Percentiles rank a stretch among this genome's conserved stretches.
These are phyloP conservation scores for Pseudoips prasinana DNA, from an alignment of 2,888 invertebrate species.

Conservation along the genomic window DNA sequence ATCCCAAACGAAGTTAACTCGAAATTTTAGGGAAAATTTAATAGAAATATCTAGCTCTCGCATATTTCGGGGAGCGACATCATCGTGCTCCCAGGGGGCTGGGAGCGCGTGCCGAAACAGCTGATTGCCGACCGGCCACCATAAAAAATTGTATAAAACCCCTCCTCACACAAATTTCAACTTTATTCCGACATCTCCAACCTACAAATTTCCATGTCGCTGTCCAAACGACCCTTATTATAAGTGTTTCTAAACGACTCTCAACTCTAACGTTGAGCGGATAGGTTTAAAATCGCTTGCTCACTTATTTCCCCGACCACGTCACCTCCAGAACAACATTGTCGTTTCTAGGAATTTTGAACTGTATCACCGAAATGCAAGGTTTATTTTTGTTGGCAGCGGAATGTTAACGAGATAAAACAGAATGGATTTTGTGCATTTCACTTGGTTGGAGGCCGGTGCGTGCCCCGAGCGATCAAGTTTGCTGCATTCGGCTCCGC, in stretches of 20 bases:
- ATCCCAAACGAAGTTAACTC: conserved; percentile 7
- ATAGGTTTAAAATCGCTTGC: conserved; percentile 50
- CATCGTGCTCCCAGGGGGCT: conserved; percentile 62
- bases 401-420: conserved; percentile 64
- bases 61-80: conserved; percentile 50
- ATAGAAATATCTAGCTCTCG: conserved; percentile 54
- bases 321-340: conserved; percentile 58
- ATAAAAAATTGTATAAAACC: conserved; percentile 66
- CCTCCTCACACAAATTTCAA: conserved; percentile 25
- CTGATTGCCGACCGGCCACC: conserved; percentile 74
- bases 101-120: conserved; percentile 75
- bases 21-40: conserved; percentile 43
- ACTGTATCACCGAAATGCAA: conserved; percentile 30
- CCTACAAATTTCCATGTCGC: conserved; percentile 14
- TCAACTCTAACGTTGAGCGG: conserved; percentile 40
- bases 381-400: conserved; percentile 31
- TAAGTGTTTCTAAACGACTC: conserved; percentile 19
- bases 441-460: conserved; percentile 61
- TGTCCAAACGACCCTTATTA: conserved; percentile 53
- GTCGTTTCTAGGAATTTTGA: conserved; percentile 23
- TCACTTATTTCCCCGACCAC: conserved; percentile 43
- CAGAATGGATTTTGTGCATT: conserved; percentile 78
- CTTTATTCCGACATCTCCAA: conserved; percentile 13
- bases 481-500: conserved; percentile 36
- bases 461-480: conserved; percentile 40